A percentile compares a stretch with the other conserved stretches of the same genome.
Evolutionary conservation across 2,888 invertebrate species (phyloP).

Genomic region (Nymphalis urticae): DNA sequence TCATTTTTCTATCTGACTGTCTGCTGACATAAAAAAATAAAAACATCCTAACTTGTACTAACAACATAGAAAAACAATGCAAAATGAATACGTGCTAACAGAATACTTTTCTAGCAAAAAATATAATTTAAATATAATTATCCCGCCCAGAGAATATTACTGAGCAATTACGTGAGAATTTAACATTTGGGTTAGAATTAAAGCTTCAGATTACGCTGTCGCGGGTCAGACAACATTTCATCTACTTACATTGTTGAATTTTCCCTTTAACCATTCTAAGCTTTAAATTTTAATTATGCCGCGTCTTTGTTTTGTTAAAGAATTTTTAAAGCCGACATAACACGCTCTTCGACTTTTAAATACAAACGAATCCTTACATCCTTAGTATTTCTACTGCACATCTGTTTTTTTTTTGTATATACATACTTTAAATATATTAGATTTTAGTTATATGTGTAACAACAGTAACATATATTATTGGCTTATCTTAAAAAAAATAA

Average conservation of each 20-base stretch:
- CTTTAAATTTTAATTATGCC: slow-evolving; percentile 60
- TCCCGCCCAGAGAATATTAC: slow-evolving; percentile 53
- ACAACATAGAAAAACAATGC: too few relatives aligned
- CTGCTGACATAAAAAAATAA: too few relatives aligned
- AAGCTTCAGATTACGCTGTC: slow-evolving; percentile 55
- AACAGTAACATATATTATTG: too few relatives aligned
- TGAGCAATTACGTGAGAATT: slow-evolving; percentile 63
- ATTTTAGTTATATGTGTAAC: too few relatives aligned
- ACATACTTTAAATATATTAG: background rate
- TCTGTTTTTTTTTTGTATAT: background rate
- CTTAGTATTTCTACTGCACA: slow-evolving; percentile 9
- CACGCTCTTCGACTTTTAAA: slow-evolving; percentile 40
- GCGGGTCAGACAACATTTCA: slow-evolving; percentile 32
- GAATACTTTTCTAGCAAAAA: background rate
- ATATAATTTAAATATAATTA: slow-evolving; percentile 24
- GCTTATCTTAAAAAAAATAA: too few relatives aligned
- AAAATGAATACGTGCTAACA: too few relatives aligned
- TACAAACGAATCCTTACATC: slow-evolving; percentile 36
- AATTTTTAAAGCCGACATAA: slow-evolving; percentile 48
- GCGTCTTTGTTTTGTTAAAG: slow-evolving; percentile 48
- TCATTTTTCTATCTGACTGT: too few relatives aligned
- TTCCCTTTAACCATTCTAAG: slow-evolving; percentile 39
- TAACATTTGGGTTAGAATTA: slow-evolving; percentile 63
- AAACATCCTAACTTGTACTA: too few relatives aligned
- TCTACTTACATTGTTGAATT: slow-evolving; percentile 21